Percentiles rank a stretch among this genome's conserved stretches.
Evolutionary conservation across 2,888 invertebrate genomes (phyloP).

Genomic region (Deroplatys truncata): DNA sequence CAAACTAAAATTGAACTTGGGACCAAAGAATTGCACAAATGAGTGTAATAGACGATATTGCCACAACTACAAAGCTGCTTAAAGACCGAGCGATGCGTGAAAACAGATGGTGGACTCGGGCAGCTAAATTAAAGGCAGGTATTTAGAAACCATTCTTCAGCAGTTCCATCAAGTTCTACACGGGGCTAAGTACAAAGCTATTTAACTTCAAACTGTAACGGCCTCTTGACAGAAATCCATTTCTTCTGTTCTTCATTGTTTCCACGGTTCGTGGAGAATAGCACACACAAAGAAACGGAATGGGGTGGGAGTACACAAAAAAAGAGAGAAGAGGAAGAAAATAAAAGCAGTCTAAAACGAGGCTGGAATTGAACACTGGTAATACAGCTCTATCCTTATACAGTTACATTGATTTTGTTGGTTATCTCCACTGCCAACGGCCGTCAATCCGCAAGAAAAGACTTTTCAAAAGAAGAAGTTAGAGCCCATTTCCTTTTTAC

Average conservation of each 20-base stretch:
- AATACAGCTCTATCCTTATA: not conserved
- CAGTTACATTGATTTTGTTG: constrained; percentile 5
- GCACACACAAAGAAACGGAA: not conserved
- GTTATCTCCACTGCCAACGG: not conserved
- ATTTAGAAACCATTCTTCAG: not conserved
- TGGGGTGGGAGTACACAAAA: not conserved
- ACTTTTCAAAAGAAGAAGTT: not conserved
- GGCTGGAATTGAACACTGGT: constrained; percentile 1
- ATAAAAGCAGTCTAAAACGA: not conserved
- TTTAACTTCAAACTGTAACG: not conserved
- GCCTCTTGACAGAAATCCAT: not conserved
- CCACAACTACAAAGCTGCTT: too few species aligned
- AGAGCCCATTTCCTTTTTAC: not conserved
- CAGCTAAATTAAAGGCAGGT: not conserved
- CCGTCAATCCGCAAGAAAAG: not conserved
- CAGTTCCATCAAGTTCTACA: not conserved
- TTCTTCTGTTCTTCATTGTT: not conserved
- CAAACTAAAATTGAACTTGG: too few species aligned
- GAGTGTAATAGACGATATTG: too few species aligned
- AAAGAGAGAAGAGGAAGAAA: not conserved
- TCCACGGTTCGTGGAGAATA: too few species aligned
- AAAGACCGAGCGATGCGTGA: too few species aligned
- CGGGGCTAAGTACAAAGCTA: not conserved
- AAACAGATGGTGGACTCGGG: too few species aligned
- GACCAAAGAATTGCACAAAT: too few species aligned